These are phyloP conservation scores for Eupithecia tripunctaria DNA, from an alignment of 2,888 invertebrate species.

Conservation along the genomic window DNA sequence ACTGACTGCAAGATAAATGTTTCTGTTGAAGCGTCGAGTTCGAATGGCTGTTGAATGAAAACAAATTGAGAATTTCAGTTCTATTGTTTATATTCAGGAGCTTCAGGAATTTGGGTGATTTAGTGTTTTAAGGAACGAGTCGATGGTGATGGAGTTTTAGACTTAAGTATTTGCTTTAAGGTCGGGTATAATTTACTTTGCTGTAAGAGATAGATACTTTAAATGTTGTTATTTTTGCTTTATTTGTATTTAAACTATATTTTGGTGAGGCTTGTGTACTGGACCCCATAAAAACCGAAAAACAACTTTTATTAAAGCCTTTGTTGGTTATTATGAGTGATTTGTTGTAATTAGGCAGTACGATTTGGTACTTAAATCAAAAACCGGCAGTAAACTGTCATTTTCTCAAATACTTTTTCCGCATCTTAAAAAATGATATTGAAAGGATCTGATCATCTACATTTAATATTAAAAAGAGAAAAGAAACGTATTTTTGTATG, in stretches of 20 bases:
- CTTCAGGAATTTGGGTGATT: conserved; percentile 6
- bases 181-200: too few relatives aligned
- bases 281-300: too few relatives aligned
- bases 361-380: too few relatives aligned
- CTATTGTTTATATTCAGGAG: conserved; percentile 1
- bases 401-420: background rate
- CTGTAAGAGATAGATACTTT: too few relatives aligned
- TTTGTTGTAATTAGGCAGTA: background rate
- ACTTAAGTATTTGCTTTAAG: background rate
- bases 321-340: background rate
- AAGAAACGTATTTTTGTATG: too few relatives aligned
- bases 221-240: too few relatives aligned
- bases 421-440: background rate
- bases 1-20: conserved; percentile 31
- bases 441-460: too few relatives aligned
- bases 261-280: too few relatives aligned
- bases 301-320: too few relatives aligned
- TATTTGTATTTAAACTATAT: too few relatives aligned
- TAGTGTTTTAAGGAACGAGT: background rate
- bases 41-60: conserved; percentile 16
- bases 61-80: conserved; percentile 7
- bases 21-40: conserved; percentile 19
- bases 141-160: background rate
- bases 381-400: too few relatives aligned
- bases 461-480: too few relatives aligned